Percentiles rank a stretch among this genome's conserved stretches.
phyloP scores from a whole-genome alignment of 2,888 invertebrate genomes.

The Tricholauxania praeusta region DNA sequence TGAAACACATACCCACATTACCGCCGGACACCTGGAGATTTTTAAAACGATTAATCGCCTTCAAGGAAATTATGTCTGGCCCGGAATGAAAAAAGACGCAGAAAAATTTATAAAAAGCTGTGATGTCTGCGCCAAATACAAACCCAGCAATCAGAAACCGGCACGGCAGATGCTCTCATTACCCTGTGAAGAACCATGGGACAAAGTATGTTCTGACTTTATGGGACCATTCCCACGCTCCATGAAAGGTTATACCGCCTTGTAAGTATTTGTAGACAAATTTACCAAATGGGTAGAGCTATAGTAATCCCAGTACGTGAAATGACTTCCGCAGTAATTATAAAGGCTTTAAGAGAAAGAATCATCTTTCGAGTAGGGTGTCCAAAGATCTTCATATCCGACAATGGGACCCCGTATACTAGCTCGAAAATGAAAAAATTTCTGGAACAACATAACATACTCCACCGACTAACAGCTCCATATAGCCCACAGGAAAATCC shows the following conservation, averaged over 20 bases:
- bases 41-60: conserved; percentile 5
- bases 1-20: conserved; percentile 23
- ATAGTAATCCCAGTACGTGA: neutral
- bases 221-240: conserved; percentile 2
- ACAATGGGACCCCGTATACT: conserved; percentile 31
- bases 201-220: conserved; percentile 21
- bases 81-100: conserved; percentile 29
- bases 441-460: neutral
- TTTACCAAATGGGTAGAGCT: conserved; percentile 7
- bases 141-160: conserved; percentile 17
- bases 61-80: conserved; percentile 17
- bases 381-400: conserved; percentile 22
- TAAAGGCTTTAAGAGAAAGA: neutral
- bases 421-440: neutral
- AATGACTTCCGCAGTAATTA: neutral
- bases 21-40: conserved; percentile 22
- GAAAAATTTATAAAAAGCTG: conserved; percentile 2
- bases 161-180: conserved; percentile 26
- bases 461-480: neutral
- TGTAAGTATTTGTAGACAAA: neutral
- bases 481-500: neutral
- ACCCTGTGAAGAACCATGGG: conserved; percentile 26
- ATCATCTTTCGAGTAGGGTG: neutral
- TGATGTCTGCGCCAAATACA: conserved; percentile 27
- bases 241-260: neutral